phyloP scores from a whole-genome alignment of 1,140 invertebrate genomes.

The Paraescarpia echinospica region DNA sequence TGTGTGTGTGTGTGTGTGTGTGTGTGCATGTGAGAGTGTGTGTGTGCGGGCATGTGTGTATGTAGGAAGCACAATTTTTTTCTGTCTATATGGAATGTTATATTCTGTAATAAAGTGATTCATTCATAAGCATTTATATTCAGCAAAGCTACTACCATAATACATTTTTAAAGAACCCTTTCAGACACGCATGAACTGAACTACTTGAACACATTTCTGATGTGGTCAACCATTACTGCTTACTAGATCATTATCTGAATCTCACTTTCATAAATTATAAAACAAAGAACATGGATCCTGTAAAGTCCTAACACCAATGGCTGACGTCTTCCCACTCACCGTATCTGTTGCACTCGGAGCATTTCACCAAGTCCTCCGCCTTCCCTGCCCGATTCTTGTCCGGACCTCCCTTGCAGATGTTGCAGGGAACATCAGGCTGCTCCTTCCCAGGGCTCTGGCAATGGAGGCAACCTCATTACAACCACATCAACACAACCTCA shows the following conservation, averaged over 20 bases:
- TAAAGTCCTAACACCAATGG: not conserved
- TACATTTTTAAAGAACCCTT: not conserved
- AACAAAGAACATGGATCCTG: not conserved
- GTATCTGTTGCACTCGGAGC: slow-evolving; percentile 19
- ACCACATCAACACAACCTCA: too few relatives aligned
- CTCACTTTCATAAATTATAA: not conserved
- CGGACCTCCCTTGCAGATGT: slow-evolving; percentile 17
- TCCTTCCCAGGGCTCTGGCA: slow-evolving; percentile 23
- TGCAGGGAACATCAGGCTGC: slow-evolving; percentile 13
- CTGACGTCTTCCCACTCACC: slow-evolving; percentile 13
- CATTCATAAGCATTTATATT: too few relatives aligned
- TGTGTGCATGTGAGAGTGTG: too few relatives aligned
- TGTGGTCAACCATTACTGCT: not conserved
- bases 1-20: too few relatives aligned
- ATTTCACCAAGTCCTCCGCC: slow-evolving; percentile 18
- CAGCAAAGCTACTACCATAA: not conserved
- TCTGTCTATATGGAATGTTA: too few relatives aligned
- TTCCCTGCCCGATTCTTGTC: slow-evolving; percentile 19
- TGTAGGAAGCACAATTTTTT: too few relatives aligned
- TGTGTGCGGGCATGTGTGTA: too few relatives aligned
- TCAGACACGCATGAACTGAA: not conserved
- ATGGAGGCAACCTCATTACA: not conserved
- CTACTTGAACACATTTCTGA: not conserved
- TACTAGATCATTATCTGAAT: not conserved
- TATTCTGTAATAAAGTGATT: too few relatives aligned